A percentile compares a stretch with the other conserved stretches of the same genome.
phyloP scores from a whole-genome alignment of 2,888 invertebrate genomes.

The Fragum fragum region DNA sequence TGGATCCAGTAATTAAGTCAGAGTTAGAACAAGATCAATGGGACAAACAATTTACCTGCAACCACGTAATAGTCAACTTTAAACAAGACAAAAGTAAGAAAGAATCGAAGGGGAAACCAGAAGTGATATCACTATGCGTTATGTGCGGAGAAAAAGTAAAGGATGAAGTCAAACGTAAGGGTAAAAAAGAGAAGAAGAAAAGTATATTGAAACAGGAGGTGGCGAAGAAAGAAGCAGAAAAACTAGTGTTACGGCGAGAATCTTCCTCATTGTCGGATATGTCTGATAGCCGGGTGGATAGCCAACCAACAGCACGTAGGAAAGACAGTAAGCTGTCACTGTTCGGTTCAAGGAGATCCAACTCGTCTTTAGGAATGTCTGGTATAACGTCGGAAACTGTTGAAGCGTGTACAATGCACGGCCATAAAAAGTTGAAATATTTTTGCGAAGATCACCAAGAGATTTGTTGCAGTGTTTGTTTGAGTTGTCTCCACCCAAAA shows the following conservation, averaged over 20 bases:
- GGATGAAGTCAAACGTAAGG: not conserved
- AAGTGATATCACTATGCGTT: slow-evolving; percentile 48
- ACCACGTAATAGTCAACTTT: slow-evolving; percentile 60
- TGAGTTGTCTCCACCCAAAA: slow-evolving; percentile 55
- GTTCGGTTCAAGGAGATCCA: slow-evolving; percentile 30
- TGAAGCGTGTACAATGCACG: slow-evolving; percentile 53
- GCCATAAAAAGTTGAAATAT: slow-evolving; percentile 66
- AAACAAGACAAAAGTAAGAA: slow-evolving; percentile 34
- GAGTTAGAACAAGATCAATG: slow-evolving; percentile 31
- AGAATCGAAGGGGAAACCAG: slow-evolving; percentile 16
- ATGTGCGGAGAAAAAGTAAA: slow-evolving; percentile 61
- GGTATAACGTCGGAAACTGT: not conserved
- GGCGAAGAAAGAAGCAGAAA: not conserved
- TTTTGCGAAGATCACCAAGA: slow-evolving; percentile 67
- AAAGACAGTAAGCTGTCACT: slow-evolving; percentile 20
- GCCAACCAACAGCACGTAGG: not conserved
- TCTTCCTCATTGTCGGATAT: slow-evolving; percentile 1
- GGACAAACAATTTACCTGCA: slow-evolving; percentile 53
- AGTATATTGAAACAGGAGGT: not conserved
- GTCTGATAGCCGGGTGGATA: not conserved
- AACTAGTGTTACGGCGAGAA: not conserved
- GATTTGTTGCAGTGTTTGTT: slow-evolving; percentile 64
- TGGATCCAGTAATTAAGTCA: not conserved
- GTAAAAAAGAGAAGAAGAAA: slow-evolving; percentile 7
- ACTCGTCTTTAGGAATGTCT: not conserved